phyloP scores from a whole-genome alignment of 2,888 invertebrate species.

The Heterodera filipjevi region DNA sequence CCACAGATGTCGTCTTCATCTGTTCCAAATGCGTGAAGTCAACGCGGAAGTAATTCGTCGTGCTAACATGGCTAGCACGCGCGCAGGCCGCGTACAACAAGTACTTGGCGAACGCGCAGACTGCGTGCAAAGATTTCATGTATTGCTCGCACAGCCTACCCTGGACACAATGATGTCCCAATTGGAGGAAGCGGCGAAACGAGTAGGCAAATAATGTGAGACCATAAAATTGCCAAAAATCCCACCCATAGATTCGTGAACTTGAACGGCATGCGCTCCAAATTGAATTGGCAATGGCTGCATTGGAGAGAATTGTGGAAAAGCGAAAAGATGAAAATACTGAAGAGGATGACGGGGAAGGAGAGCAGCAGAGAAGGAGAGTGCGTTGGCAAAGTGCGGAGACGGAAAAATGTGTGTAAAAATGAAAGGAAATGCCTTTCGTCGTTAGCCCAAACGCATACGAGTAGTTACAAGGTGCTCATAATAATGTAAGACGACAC shows the following conservation, averaged over 20 bases:
- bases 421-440: background rate
- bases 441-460: no score
- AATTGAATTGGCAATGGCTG: slow-evolving; percentile 37
- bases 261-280: slow-evolving; percentile 37
- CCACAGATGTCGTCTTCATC: slow-evolving; percentile 37
- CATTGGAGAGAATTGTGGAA: slow-evolving; percentile 22
- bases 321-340: background rate
- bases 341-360: background rate
- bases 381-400: background rate
- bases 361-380: slow-evolving; percentile 17
- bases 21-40: slow-evolving; percentile 40
- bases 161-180: slow-evolving; percentile 21
- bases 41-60: slow-evolving; percentile 31
- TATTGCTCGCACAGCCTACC: slow-evolving; percentile 19
- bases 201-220: background rate
- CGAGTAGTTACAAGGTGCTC: no score
- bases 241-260: slow-evolving; percentile 12
- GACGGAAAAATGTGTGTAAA: background rate
- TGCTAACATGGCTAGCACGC: slow-evolving; percentile 37
- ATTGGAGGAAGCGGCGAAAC: slow-evolving; percentile 33
- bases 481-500: no score
- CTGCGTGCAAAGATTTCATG: slow-evolving; percentile 30
- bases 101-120: slow-evolving; percentile 32
- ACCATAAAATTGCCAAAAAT: background rate
- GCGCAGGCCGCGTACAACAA: slow-evolving; percentile 40